Conservation (phyloP, 1,140 invertebrate species). For the Aphelenchoides avenae region DNA sequence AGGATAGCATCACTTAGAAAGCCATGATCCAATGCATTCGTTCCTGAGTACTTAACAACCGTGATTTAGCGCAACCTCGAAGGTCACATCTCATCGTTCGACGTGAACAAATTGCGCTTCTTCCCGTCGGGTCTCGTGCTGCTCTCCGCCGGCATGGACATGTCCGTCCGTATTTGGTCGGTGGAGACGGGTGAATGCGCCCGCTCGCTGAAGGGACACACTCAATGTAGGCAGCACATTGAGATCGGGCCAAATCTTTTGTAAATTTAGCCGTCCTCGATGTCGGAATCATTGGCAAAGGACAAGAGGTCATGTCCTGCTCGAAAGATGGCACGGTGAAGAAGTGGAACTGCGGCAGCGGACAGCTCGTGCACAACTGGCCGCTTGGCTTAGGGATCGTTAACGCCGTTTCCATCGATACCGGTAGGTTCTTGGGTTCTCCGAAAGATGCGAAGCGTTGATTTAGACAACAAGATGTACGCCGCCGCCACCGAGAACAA, state of each 20-base stretch:
- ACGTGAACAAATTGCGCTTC: slow-evolving; percentile 70
- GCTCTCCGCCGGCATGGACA: slow-evolving; percentile 70
- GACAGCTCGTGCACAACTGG: slow-evolving; percentile 65
- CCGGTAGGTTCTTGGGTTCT: too few species aligned
- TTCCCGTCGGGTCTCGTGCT: slow-evolving; percentile 72
- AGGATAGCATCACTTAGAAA: too few species aligned
- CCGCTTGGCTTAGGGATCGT: slow-evolving; percentile 60
- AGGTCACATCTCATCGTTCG: slow-evolving; percentile 70
- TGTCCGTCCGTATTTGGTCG: slow-evolving; percentile 70
- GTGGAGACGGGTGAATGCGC: slow-evolving; percentile 69
- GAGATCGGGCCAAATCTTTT: too few species aligned
- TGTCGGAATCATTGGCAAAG: slow-evolving; percentile 69
- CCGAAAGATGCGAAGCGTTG: too few species aligned
- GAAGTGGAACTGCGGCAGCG: slow-evolving; percentile 70
- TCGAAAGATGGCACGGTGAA: slow-evolving; percentile 70
- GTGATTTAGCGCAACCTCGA: slow-evolving; percentile 60
- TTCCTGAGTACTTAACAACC: too few species aligned
- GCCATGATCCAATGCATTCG: too few species aligned
- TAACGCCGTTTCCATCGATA: slow-evolving; percentile 63
- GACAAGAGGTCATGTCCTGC: slow-evolving; percentile 71
- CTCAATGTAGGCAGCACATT: slow-evolving; percentile 31
- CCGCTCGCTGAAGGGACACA: slow-evolving; percentile 69
- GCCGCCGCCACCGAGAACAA: slow-evolving; percentile 21
- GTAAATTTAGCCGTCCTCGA: slow-evolving; percentile 65
- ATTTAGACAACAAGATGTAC: slow-evolving; percentile 24